Evolutionary conservation across 1,140 invertebrate genomes (phyloP).

Genomic region (Drosophila willistoni): DNA sequence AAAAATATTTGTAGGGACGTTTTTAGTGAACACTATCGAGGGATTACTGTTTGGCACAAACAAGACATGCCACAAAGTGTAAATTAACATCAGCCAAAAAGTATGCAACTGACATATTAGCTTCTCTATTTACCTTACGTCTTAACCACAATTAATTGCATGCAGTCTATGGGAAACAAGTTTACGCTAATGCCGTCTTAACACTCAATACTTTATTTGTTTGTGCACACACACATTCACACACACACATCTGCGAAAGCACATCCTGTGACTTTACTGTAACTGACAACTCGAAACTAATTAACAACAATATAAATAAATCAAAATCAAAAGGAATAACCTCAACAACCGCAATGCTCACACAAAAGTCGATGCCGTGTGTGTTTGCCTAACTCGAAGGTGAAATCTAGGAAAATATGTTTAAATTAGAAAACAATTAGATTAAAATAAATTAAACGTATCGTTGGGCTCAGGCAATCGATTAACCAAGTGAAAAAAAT

Average conservation of each 20-base stretch:
- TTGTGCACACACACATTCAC: not conserved
- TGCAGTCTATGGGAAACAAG: not conserved
- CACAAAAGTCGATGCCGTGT: not conserved
- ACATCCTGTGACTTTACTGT: not conserved
- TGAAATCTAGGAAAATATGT: constrained; percentile 67
- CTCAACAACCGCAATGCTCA: constrained; percentile 18
- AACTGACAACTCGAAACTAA: constrained; percentile 29
- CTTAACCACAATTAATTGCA: not conserved
- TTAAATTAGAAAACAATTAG: constrained; percentile 80
- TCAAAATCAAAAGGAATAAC: constrained; percentile 22
- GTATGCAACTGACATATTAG: constrained; percentile 39
- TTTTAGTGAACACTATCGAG: not conserved
- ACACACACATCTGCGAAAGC: not conserved
- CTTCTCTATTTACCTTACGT: not conserved
- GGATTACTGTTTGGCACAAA: constrained; percentile 11
- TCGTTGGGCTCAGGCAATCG: constrained; percentile 76
- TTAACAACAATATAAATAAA: constrained; percentile 38
- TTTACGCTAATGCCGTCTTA: not conserved
- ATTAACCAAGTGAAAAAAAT: constrained; percentile 55
- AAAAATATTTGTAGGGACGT: too few species aligned
- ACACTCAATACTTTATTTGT: not conserved
- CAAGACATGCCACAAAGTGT: constrained; percentile 32
- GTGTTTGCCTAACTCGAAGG: constrained; percentile 33
- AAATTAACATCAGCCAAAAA: constrained; percentile 34
- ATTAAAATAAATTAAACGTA: constrained; percentile 80